A percentile compares a stretch with the other conserved stretches of the same genome.
Conservation (phyloP, 2,888 invertebrate genomes). For the Schrankia costaestrigalis region DNA sequence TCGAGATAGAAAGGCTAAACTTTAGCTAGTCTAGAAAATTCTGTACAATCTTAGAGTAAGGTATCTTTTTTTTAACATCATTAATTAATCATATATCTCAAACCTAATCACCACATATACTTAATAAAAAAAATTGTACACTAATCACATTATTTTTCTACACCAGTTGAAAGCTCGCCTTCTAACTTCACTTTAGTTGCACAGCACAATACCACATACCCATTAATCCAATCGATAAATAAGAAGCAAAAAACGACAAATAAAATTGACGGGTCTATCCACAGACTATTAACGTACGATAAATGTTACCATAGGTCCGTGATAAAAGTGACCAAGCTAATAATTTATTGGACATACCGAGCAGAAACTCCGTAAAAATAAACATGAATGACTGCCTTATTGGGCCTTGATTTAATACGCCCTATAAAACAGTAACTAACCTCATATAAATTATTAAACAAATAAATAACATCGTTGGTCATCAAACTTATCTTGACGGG, state of each 20-base stretch:
- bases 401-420: constrained; percentile 79
- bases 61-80: no score
- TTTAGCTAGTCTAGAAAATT: no score
- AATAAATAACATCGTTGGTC: constrained; percentile 77
- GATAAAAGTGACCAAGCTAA: constrained; percentile 78
- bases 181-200: no score
- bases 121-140: no score
- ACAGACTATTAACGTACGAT: constrained; percentile 55
- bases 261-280: constrained; percentile 37
- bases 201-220: no score
- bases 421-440: constrained; percentile 80
- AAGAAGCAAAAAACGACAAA: constrained; percentile 16
- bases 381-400: constrained; percentile 81
- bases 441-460: constrained; percentile 80
- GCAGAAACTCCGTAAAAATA: constrained; percentile 80
- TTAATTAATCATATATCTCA: no score
- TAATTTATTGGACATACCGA: constrained; percentile 77
- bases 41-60: no score
- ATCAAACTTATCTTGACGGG: constrained; percentile 64
- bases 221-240: no score
- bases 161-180: no score
- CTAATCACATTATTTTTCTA: no score
- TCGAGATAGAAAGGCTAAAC: no score
- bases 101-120: no score
- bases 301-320: constrained; percentile 67